Conservation (phyloP, 1,140 invertebrate species). For the Colletes latitarsis region DNA sequence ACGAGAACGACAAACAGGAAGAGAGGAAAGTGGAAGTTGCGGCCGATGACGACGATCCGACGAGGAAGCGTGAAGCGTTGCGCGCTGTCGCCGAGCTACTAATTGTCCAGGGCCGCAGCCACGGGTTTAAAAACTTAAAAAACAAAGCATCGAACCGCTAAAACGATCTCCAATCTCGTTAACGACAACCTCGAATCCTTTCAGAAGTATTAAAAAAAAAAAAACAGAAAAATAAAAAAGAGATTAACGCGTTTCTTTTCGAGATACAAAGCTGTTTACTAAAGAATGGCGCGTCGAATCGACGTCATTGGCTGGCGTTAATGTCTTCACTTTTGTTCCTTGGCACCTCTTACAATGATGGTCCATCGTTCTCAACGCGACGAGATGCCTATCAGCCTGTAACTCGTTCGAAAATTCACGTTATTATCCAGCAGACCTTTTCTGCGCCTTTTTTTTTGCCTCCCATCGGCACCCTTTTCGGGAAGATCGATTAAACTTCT, state of each 20-base stretch:
- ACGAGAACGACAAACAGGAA: no score
- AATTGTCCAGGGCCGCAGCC: conserved; percentile 37
- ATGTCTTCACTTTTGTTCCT: conserved; percentile 64
- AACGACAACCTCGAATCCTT: background rate
- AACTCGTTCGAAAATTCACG: conserved; percentile 72
- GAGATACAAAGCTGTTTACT: background rate
- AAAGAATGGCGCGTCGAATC: conserved; percentile 45
- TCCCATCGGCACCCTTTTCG: conserved; percentile 10
- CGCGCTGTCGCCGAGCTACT: conserved; percentile 17
- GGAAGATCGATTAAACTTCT: conserved; percentile 37
- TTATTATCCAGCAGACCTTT: conserved; percentile 64
- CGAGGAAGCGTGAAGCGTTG: conserved; percentile 18
- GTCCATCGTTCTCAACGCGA: conserved; percentile 46
- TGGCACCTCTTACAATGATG: conserved; percentile 39
- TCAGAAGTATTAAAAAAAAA: no score
- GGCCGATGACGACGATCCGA: background rate
- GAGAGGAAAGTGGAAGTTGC: background rate
- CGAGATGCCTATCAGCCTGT: conserved; percentile 63
- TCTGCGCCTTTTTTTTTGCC: conserved; percentile 3
- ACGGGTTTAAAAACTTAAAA: background rate
- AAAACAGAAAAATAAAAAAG: background rate
- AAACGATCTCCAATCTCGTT: background rate
- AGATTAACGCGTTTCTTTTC: conserved; percentile 5
- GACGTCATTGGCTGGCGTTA: conserved; percentile 40
- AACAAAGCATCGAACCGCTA: no score